Evolutionary conservation across 2,113 vertebrate genomes (phyloP).

Genomic region (Heloderma charlesbogerti): DNA sequence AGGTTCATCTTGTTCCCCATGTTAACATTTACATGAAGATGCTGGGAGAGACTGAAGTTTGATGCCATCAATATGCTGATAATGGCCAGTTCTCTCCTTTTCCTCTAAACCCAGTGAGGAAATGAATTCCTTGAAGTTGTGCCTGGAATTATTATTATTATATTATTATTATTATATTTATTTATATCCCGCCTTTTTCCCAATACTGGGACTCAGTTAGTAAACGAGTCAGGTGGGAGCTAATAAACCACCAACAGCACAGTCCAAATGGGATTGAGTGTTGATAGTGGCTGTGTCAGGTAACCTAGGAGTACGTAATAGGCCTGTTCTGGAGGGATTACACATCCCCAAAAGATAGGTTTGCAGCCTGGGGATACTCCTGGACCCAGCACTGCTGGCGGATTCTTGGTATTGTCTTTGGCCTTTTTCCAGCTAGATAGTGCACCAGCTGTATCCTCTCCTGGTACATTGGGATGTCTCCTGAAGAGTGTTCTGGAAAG

Average conservation of each 20-base stretch:
- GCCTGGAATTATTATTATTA: neutral
- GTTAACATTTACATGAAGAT: neutral
- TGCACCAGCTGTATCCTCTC: neutral
- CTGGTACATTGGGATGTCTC: neutral
- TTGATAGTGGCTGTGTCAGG: neutral
- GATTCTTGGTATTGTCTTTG: neutral
- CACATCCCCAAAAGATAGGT: neutral
- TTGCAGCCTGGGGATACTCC: neutral
- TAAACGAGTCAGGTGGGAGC: neutral
- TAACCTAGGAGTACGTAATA: neutral
- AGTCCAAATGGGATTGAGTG: neutral
- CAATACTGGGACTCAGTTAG: no score
- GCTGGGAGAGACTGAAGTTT: neutral
- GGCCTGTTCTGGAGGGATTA: neutral
- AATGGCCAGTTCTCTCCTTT: neutral
- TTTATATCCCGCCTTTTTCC: no score
- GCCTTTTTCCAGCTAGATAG: no score
- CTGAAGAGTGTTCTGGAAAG: neutral
- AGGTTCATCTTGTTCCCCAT: neutral
- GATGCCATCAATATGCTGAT: neutral
- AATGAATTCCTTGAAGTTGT: neutral
- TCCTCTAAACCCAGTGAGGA: neutral
- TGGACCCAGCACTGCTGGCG: neutral
- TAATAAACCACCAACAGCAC: neutral
- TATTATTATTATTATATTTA: no score